Evolutionary conservation across 2,113 vertebrate genomes (phyloP), one percentile per base, ranked within the genome.

Genomic region (Chunga burmeisteri): DNA sequence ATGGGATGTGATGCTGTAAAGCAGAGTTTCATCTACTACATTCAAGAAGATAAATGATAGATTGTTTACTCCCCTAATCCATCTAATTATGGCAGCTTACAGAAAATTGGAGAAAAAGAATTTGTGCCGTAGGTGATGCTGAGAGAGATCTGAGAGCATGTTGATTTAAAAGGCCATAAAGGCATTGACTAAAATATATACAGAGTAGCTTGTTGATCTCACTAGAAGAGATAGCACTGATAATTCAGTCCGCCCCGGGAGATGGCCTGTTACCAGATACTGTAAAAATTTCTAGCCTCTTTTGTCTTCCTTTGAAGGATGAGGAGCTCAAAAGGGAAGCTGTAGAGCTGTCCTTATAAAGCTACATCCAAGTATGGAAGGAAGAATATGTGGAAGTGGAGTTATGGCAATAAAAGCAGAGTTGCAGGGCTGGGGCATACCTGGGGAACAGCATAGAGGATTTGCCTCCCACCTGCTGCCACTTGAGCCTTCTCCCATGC

Each of bases 31-130:
- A 97, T 93, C 93, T 96, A 59, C 86, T 65, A n/a, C 71, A 23
- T 84, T 55, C 85, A 86, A 82, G 92, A 93, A 92, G 66, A 83
- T 92, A 90, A 94, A 44, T 63, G 81, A 92, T 18, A 67, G n/a
- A 79, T 62, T 94, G 88, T 91, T 97, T 94, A 91, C 82, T 81
- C 84, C 81, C 50, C 62, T 95, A 89, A 97, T 95, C 88, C 89
- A 90, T 95, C 90, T 96, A 96, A 97, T 95, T 95, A 95, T 94
- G 70, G 32, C 55, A 55, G 25, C 16, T 96, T 86, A 91, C 53
- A 88, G 84, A 95, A 95, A 94, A 90, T 10, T 50, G 75, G 47
- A 95, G 78, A 81, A 81, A 96, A 96, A 90, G 53, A 77, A 83
- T 59, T 95, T 67, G 56, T 90, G 81, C 81, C 3, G 1, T 66